These are phyloP conservation scores for Marisa cornuarietis DNA, from an alignment of 1,140 invertebrate species.

Conservation along the genomic window DNA sequence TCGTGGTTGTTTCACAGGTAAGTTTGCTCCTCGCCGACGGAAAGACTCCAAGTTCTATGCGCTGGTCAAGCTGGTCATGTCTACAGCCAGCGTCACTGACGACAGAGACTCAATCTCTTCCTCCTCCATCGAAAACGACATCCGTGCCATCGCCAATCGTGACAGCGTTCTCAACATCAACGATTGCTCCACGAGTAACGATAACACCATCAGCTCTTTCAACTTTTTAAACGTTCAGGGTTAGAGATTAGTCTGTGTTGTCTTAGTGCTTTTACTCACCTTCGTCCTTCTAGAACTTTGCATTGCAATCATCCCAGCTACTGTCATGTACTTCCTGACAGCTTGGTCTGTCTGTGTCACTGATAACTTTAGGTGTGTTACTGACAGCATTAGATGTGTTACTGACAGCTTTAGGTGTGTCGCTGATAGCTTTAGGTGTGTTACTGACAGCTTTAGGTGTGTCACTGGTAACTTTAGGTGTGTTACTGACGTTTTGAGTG, in stretches of 20 bases:
- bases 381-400: too few relatives aligned
- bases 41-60: conserved; percentile 47
- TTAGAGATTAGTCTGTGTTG: not conserved
- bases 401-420: too few relatives aligned
- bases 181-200: conserved; percentile 31
- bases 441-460: too few relatives aligned
- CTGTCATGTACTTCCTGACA: too few relatives aligned
- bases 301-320: too few relatives aligned
- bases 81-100: conserved; percentile 38
- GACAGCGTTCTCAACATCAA: conserved; percentile 36
- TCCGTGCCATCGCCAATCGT: conserved; percentile 31
- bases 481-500: too few relatives aligned
- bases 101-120: conserved; percentile 32
- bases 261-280: too few relatives aligned
- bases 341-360: too few relatives aligned
- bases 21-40: conserved; percentile 35
- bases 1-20: conserved; percentile 23
- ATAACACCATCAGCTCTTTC: conserved; percentile 30
- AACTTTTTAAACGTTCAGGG: conserved; percentile 12
- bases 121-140: conserved; percentile 39
- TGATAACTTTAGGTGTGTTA: too few relatives aligned
- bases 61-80: conserved; percentile 45
- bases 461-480: too few relatives aligned
- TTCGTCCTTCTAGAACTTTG: too few relatives aligned
- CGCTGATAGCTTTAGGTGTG: too few relatives aligned